phyloP scores from a whole-genome alignment of 2,888 invertebrate species.

The Nowickia ferox region DNA sequence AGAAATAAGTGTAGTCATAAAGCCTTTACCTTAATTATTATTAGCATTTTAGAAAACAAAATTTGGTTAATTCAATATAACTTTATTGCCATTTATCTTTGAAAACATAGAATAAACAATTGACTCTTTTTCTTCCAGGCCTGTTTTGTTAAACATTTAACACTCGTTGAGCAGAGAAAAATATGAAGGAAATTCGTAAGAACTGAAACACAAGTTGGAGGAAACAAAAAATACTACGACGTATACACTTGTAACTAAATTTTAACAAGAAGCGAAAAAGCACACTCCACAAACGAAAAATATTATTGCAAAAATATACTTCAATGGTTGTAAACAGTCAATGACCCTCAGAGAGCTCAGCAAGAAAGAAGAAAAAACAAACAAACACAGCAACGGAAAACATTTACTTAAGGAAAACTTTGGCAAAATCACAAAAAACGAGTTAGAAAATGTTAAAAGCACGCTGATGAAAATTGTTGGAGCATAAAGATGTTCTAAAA shows the following conservation, averaged over 20 bases:
- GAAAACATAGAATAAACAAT: background rate
- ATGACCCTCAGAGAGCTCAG: conserved; percentile 53
- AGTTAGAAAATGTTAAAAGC: conserved; percentile 9
- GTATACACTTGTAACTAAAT: conserved; percentile 56
- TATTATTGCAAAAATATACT: conserved; percentile 63
- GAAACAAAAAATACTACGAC: conserved; percentile 51
- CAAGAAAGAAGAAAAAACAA: background rate
- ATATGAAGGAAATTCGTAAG: conserved; percentile 32
- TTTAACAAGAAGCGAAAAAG: conserved; percentile 37
- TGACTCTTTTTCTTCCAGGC: conserved; percentile 42
- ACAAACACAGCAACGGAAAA: conserved; percentile 33
- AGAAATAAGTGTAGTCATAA: too few relatives aligned
- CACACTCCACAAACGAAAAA: conserved; percentile 29
- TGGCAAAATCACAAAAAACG: conserved; percentile 33
- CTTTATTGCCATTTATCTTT: background rate
- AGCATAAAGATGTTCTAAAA: background rate
- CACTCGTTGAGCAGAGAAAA: conserved; percentile 64
- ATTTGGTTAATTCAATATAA: background rate
- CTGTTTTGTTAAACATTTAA: conserved; percentile 57
- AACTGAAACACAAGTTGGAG: conserved; percentile 36
- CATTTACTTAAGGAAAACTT: conserved; percentile 59
- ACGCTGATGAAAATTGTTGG: conserved; percentile 32
- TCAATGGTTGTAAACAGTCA: conserved; percentile 69
- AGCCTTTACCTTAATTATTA: too few relatives aligned
- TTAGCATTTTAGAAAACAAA: too few relatives aligned